These are phyloP conservation scores for Laspeyria flexula DNA, from an alignment of 2,888 invertebrate species.

Conservation along the genomic window DNA sequence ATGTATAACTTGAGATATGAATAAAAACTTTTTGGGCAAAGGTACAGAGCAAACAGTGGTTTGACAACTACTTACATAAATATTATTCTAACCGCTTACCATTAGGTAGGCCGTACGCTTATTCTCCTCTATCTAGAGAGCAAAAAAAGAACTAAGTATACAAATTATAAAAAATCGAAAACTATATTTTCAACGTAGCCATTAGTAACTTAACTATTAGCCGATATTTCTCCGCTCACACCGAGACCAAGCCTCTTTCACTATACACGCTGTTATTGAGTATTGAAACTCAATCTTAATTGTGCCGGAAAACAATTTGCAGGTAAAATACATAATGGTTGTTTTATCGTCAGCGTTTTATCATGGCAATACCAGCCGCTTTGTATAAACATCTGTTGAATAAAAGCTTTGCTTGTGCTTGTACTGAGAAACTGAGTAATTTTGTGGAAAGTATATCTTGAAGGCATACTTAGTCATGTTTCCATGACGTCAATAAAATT, in stretches of 20 bases:
- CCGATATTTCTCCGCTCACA: constrained; percentile 41
- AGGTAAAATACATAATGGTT: constrained; percentile 57
- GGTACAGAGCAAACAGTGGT: too few species aligned
- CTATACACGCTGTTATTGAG: constrained; percentile 59
- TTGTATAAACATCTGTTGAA: constrained; percentile 67
- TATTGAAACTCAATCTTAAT: constrained; percentile 81
- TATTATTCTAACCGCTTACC: too few species aligned
- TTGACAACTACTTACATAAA: too few species aligned
- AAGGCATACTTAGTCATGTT: background rate
- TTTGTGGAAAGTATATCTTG: background rate
- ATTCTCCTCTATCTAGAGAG: too few species aligned
- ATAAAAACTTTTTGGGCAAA: too few species aligned
- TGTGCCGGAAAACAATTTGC: constrained; percentile 80
- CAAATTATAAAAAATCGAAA: too few species aligned
- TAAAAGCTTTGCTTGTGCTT: constrained; percentile 29
- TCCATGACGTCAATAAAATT: too few species aligned
- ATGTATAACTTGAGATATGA: too few species aligned
- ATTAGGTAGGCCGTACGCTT: too few species aligned
- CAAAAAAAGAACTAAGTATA: too few species aligned
- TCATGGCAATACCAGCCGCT: constrained; percentile 59
- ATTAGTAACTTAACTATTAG: too few species aligned
- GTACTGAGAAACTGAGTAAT: background rate
- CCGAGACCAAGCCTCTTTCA: constrained; percentile 30
- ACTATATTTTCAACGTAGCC: too few species aligned
- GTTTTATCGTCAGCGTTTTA: constrained; percentile 68